A percentile compares a stretch with the other conserved stretches of the same genome.
phyloP scores from a whole-genome alignment of 2,888 invertebrate species.

The Cynaeus angustus region DNA sequence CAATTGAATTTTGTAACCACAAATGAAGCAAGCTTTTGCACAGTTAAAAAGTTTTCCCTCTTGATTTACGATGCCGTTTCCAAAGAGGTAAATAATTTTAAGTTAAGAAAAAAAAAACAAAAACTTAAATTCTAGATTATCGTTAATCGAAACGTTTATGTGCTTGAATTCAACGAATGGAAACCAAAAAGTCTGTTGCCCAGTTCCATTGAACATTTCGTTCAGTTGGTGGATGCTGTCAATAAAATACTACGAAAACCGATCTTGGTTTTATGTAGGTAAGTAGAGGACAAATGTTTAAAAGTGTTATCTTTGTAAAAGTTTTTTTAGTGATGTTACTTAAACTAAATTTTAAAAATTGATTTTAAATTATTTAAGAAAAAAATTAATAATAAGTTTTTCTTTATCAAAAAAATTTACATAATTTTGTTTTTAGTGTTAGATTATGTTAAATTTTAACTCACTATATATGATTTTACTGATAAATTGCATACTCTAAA shows the following conservation, averaged over 20 bases:
- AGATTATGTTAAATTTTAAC: no score
- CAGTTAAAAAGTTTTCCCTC: background rate
- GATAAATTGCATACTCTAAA: no score
- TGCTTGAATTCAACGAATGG: constrained; percentile 1
- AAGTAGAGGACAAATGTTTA: background rate
- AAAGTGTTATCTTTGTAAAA: no score
- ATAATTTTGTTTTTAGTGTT: no score
- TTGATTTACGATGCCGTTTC: background rate
- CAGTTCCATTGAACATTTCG: background rate
- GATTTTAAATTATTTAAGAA: no score
- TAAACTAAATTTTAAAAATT: no score
- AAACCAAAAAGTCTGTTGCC: background rate
- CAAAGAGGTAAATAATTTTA: background rate
- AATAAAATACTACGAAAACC: background rate
- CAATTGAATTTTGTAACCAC: background rate
- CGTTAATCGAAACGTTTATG: background rate
- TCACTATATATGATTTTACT: no score
- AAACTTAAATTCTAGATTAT: background rate
- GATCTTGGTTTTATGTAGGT: constrained; percentile 6
- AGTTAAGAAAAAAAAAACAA: background rate
- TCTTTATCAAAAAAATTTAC: no score
- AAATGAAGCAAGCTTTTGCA: background rate
- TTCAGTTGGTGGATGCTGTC: background rate
- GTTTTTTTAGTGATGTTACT: no score
- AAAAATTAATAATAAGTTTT: no score